Evolutionary conservation across 2,113 vertebrate species (phyloP).

Genomic region (Protobothrops flavoviridis): DNA sequence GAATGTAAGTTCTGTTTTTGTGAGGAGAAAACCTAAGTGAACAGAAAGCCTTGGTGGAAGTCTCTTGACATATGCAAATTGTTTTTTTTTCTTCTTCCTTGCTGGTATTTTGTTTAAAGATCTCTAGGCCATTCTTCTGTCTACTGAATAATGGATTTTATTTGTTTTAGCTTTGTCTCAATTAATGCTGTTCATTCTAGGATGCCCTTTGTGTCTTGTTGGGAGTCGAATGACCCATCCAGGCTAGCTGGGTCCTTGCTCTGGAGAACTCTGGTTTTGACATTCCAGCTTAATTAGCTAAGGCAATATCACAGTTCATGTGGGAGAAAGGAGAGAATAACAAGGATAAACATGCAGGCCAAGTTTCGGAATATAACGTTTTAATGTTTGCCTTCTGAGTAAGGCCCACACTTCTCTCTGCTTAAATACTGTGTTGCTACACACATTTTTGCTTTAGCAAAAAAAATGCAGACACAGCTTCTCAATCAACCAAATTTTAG

Average conservation of each 20-base stretch:
- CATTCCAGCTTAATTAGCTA: constrained; percentile 6
- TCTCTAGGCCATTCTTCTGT: neutral
- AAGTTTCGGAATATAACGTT: too few species aligned
- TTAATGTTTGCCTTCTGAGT: neutral
- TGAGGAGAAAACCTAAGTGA: neutral
- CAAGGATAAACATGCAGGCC: neutral
- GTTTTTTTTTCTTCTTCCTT: neutral
- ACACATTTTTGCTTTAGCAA: neutral
- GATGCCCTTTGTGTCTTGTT: neutral
- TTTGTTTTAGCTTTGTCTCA: constrained; percentile 1
- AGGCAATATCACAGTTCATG: neutral
- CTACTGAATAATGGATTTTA: neutral
- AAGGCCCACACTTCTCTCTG: neutral
- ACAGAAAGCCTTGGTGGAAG: neutral
- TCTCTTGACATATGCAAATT: neutral
- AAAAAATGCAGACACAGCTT: neutral
- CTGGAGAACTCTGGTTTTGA: neutral
- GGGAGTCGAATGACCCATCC: neutral
- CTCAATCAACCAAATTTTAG: neutral
- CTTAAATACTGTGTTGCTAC: neutral
- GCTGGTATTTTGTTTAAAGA: neutral
- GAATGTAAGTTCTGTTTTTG: neutral
- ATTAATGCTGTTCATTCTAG: neutral
- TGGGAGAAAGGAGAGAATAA: neutral
- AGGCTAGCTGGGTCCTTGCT: neutral